Evolutionary conservation across 2,888 invertebrate genomes (phyloP), one percentile per base, ranked within the genome.

Genomic region (Peribatodes rhomboidaria): DNA sequence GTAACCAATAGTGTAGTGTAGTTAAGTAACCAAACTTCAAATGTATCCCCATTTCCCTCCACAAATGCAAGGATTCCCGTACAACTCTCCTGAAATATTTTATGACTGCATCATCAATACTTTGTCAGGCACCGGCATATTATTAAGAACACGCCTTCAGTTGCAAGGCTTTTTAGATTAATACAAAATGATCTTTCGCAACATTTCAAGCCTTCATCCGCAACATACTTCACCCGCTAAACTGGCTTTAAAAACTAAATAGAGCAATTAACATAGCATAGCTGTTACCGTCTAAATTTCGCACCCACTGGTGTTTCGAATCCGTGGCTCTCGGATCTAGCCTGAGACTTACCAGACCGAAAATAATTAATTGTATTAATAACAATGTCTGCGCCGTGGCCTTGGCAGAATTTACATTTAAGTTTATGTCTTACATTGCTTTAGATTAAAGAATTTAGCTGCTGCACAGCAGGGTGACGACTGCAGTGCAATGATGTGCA

Each of bases 331-430:
- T 56, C 14, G 22, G 22, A 65, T 61, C 46, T 61, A 61, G 62
- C 39, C 68, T 61, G 37, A 62, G 60, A 67, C 11, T 62, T 61
- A 71, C 63, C 63, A 69, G 71, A 71, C 68, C 71, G 71, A 65
- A 61, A 59, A 68, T 67, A 67, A 68, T 70, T 68, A 61, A 55
- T 66, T 68, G 56, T 65, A 31, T 61, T 37, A 54, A 35, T 52
- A 65, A 61, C 54, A 57, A 65, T 44, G 53, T 57, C 56, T 55
- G 41, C 54, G 39, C 39, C 41, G n/a, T 27, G 60, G 56, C 67
- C 67, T 67, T 60, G 67, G 18, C 11, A 33, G 8, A 41, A 60
- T 63, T 60, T 62, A 52, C 59, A 63, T 67, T 60, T n/a, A n/a
- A 42, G 35, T 46, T 52, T 60, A 35, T 39, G 39, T 39, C 18